Evolutionary conservation across 2,113 vertebrate species (phyloP).

Genomic region (Coptodon rendalli): DNA sequence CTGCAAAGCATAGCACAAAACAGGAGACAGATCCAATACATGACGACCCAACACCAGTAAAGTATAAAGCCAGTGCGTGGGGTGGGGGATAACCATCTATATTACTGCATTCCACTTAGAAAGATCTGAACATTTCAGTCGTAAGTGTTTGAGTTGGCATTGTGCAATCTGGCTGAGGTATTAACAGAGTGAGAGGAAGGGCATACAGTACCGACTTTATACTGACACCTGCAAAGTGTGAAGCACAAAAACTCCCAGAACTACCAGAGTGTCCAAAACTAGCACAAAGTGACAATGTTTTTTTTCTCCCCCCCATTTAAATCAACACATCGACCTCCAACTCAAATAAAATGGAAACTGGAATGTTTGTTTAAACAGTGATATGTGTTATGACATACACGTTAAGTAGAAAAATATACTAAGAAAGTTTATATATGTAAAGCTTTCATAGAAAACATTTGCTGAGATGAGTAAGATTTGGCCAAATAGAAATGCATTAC

Average conservation of each 20-base stretch:
- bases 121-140: background rate
- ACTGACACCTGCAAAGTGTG: background rate
- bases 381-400: background rate
- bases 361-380: background rate
- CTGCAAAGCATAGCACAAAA: background rate
- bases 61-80: background rate
- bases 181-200: background rate
- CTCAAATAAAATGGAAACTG: background rate
- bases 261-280: constrained; percentile 19
- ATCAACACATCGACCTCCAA: background rate
- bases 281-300: background rate
- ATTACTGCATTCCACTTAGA: background rate
- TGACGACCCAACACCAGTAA: constrained; percentile 46
- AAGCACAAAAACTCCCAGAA: background rate
- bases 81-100: background rate
- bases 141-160: background rate
- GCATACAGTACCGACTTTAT: background rate
- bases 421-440: background rate
- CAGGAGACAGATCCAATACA: background rate
- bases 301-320: background rate
- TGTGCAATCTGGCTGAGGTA: background rate
- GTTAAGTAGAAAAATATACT: constrained; percentile 34
- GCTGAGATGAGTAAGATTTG: background rate
- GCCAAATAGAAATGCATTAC: constrained; percentile 4
- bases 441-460: background rate